A percentile compares a stretch with the other conserved stretches of the same genome.
Evolutionary conservation across 2,888 invertebrate species (phyloP).

Genomic region (Coecobrya sp.): DNA sequence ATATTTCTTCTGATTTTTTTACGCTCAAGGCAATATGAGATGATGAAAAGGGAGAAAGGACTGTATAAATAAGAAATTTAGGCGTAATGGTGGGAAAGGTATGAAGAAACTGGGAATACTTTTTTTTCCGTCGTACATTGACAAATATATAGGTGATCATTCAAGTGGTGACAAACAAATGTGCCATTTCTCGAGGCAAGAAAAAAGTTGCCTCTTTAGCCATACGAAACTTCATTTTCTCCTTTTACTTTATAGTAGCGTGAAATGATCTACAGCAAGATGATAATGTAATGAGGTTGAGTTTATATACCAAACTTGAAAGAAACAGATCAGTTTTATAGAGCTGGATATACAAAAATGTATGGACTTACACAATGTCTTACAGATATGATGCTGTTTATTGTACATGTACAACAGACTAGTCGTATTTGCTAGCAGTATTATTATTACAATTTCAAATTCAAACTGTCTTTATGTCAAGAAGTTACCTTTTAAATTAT

Average conservation of each 20-base stretch:
- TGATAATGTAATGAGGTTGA: neutral
- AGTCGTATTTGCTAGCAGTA: neutral
- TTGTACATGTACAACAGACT: neutral
- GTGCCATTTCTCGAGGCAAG: slow-evolving; percentile 38
- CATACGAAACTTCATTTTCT: slow-evolving; percentile 5
- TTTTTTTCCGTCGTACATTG: neutral
- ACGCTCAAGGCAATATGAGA: neutral
- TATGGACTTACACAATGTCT: neutral
- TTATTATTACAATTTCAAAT: no score
- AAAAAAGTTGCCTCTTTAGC: neutral
- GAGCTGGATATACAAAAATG: no score
- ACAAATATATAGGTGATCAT: slow-evolving; percentile 41
- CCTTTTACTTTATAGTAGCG: neutral
- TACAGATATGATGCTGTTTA: neutral
- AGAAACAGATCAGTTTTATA: neutral
- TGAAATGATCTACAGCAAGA: no score
- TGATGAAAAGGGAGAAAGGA: neutral
- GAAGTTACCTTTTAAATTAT: neutral
- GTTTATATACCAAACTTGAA: neutral
- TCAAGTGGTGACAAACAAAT: slow-evolving; percentile 64
- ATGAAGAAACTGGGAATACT: neutral
- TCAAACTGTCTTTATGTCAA: no score
- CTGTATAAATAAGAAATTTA: neutral
- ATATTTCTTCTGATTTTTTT: neutral
- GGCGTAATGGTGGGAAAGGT: neutral